Conservation (phyloP, 2,113 vertebrate species). For the Enhydra lutris region DNA sequence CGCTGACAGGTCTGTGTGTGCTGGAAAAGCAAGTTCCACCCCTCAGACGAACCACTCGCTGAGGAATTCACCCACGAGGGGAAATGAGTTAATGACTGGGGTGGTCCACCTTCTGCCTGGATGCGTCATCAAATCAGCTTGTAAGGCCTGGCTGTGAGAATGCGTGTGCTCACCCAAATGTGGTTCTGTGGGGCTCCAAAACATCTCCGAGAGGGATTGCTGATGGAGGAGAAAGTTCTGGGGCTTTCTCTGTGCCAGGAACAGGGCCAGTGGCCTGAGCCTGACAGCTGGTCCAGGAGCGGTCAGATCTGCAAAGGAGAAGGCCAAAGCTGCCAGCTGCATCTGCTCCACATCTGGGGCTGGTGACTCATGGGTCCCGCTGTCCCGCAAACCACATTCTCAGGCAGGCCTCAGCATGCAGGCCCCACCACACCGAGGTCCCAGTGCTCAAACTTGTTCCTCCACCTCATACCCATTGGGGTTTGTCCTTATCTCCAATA, state of each 20-base stretch:
- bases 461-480: background rate
- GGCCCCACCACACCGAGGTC: background rate
- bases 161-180: constrained; percentile 27
- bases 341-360: constrained; percentile 58
- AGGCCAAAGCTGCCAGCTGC: background rate
- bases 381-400: background rate
- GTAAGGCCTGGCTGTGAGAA: constrained; percentile 30
- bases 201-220: background rate
- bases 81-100: constrained; percentile 66
- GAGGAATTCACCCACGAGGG: constrained; percentile 57
- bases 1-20: constrained; percentile 63
- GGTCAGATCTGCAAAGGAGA: constrained; percentile 39
- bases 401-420: background rate
- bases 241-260: constrained; percentile 21
- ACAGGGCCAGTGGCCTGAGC: background rate
- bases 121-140: constrained; percentile 57
- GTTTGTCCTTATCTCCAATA: background rate
- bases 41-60: constrained; percentile 23
- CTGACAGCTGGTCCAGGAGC: background rate
- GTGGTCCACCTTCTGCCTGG: constrained; percentile 52
- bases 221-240: background rate
- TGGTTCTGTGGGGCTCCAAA: background rate
- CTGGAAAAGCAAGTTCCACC: constrained; percentile 26
- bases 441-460: background rate
- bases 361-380: constrained; percentile 42